phyloP scores from a whole-genome alignment of 92 coral and sea anemone species.

The Desmophyllum pertusum region DNA sequence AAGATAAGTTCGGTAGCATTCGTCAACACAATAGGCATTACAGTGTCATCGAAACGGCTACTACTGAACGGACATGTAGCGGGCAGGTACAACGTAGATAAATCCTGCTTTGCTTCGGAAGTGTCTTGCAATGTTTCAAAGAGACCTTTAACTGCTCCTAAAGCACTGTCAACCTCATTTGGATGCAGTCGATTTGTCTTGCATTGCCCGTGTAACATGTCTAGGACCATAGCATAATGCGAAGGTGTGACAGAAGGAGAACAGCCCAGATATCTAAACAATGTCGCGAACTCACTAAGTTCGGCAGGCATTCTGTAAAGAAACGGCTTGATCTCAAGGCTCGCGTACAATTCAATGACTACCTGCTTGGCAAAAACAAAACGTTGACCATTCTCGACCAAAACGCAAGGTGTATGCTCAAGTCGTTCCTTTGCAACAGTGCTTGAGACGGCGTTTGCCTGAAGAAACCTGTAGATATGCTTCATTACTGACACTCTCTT shows the following conservation, averaged over 20 bases:
- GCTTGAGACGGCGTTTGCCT: neutral
- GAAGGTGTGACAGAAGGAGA: conserved; percentile 44
- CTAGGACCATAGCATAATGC: conserved; percentile 65
- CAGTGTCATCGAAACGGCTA: neutral
- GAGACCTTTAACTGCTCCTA: conserved; percentile 40
- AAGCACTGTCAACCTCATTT: conserved; percentile 27
- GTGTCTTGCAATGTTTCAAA: conserved; percentile 33
- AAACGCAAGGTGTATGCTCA: conserved; percentile 47
- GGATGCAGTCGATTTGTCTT: conserved; percentile 25
- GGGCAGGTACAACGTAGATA: conserved; percentile 28
- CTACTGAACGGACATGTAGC: neutral
- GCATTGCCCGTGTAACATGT: conserved; percentile 10
- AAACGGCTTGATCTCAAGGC: conserved; percentile 65
- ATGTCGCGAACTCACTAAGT: conserved; percentile 44
- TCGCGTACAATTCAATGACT: conserved; percentile 45
- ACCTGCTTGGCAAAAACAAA: conserved; percentile 59
- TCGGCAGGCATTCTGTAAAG: conserved; percentile 60
- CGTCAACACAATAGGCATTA: conserved; percentile 33
- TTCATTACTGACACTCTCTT: conserved; percentile 55
- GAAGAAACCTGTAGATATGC: conserved; percentile 62
- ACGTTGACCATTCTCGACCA: conserved; percentile 63
- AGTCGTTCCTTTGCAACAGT: conserved; percentile 1
- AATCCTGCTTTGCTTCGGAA: neutral
- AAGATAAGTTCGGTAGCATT: conserved; percentile 53
- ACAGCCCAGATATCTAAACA: conserved; percentile 64